These are phyloP conservation scores for Drosophila orena DNA, from an alignment of 1,140 invertebrate species.

Conservation along the genomic window DNA sequence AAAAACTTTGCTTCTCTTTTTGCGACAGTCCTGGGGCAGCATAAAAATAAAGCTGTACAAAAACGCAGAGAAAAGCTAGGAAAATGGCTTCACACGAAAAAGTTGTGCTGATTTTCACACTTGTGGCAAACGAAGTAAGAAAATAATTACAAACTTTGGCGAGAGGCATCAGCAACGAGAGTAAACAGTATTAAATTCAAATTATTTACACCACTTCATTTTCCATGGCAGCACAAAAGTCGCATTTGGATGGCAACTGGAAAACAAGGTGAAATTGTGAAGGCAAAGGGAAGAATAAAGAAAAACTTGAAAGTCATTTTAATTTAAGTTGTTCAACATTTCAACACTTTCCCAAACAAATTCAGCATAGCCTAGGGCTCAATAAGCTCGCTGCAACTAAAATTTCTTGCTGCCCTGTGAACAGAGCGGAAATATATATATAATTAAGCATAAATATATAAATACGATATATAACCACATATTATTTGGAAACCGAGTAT, in stretches of 20 bases:
- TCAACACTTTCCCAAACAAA: constrained; percentile 74
- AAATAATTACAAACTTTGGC: constrained; percentile 79
- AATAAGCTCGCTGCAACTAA: not conserved
- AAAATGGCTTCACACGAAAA: constrained; percentile 73
- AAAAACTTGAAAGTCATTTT: constrained; percentile 77
- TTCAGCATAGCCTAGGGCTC: constrained; percentile 46
- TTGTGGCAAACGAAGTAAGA: constrained; percentile 72
- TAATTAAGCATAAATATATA: not conserved
- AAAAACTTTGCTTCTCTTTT: constrained; percentile 45
- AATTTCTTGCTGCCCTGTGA: too few relatives aligned
- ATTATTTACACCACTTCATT: constrained; percentile 41
- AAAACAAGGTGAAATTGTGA: constrained; percentile 8
- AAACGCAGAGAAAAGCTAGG: constrained; percentile 27
- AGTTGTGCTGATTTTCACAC: constrained; percentile 78
- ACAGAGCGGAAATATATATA: not conserved
- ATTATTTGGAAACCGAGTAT: too few relatives aligned
- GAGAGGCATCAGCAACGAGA: constrained; percentile 25
- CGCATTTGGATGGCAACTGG: constrained; percentile 6
- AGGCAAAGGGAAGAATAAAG: constrained; percentile 6
- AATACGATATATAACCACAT: too few relatives aligned
- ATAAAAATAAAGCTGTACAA: constrained; percentile 45
- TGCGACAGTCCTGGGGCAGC: constrained; percentile 39
- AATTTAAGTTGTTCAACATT: constrained; percentile 81
- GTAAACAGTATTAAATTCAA: constrained; percentile 58
- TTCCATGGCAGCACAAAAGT: constrained; percentile 31